Conservation (phyloP, 1,140 invertebrate genomes). For the Oscheius sp. region DNA sequence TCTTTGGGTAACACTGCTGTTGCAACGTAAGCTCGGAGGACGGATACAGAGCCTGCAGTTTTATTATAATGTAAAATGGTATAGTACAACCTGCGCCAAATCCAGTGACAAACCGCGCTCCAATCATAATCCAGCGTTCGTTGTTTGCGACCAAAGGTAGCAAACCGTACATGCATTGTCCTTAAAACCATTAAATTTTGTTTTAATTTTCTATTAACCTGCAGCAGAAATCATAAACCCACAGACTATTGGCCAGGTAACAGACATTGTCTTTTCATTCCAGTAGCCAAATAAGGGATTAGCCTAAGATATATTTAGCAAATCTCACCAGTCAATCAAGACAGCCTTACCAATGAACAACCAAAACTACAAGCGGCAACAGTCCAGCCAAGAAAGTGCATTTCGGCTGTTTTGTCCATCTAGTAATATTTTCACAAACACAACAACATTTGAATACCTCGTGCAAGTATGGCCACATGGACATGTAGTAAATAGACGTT, state of each 20-base stretch:
- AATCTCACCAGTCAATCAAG: background rate
- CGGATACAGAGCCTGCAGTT: constrained; percentile 28
- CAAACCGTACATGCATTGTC: constrained; percentile 21
- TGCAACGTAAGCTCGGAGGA: constrained; percentile 36
- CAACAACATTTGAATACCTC: constrained; percentile 24
- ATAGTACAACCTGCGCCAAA: constrained; percentile 18
- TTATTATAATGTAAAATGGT: background rate
- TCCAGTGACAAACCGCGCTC: constrained; percentile 17
- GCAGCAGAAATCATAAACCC: constrained; percentile 24
- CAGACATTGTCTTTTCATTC: constrained; percentile 42
- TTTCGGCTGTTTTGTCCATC: constrained; percentile 24
- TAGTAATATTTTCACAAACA: too few species aligned
- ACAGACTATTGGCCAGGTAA: constrained; percentile 20
- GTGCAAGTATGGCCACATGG: constrained; percentile 39
- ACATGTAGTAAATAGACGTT: constrained; percentile 41
- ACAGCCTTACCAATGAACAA: constrained; percentile 12
- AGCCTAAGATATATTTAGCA: background rate
- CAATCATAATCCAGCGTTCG: constrained; percentile 23
- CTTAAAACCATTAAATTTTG: too few species aligned
- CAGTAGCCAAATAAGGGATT: constrained; percentile 37
- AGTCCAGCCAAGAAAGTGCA: constrained; percentile 38
- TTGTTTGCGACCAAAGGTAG: constrained; percentile 4
- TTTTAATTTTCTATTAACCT: too few species aligned
- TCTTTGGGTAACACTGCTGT: constrained; percentile 35
- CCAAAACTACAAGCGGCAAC: constrained; percentile 28